Base-by-base conservation (phyloP, 2,797 vertebrate species). In the Coregonus ussuriensis region DNA sequence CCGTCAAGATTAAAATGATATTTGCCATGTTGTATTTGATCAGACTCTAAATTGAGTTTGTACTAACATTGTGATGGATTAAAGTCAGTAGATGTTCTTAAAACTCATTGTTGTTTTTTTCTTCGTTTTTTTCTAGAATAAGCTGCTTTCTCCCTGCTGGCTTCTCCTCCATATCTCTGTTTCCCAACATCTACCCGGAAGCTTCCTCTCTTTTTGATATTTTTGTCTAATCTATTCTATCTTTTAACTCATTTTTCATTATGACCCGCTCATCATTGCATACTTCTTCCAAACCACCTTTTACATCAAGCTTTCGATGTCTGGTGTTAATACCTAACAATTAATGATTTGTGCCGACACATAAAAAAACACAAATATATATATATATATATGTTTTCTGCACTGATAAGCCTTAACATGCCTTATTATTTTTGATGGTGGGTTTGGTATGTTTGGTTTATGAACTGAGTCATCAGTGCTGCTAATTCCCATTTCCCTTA, bases 131-230 rank as follows among this genome's bases (percentile, higher is more conserved):
- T 47, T 9, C 9, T 13, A 63, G 59, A 29, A 9, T 11, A 63
- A 63, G 59, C 59, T 63, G 25, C 53, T 56, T 18, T 65, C 52
- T 69, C 5, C 13, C 1, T 73, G n/a, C 66, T 63, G 59, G 59
- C 59, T 63, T 25, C 35, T 73, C 6, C 14, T 72, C 71, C 52
- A 56, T 33, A 72, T 72, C 41, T 11, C 29, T 21, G 29, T 72
- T 16, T 18, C 4, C 76, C 29, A 1, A 56, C 53, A 18, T 63
- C 53, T 74, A 69, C 16, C 62, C 67, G 9, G 68, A 79, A 71
- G 78, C 54, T 35, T 79, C 76, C 72, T 67, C 71, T 63, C 74
- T 77, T 80, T 80, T 70, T 41, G 16, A 47, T 70, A 0, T 47
- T 70, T 70, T n/a, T 18, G n/a, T 47, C 7, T 47, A 37, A 47